Conservation (phyloP, 2,888 invertebrate genomes). For the Ennomos quercinarius region DNA sequence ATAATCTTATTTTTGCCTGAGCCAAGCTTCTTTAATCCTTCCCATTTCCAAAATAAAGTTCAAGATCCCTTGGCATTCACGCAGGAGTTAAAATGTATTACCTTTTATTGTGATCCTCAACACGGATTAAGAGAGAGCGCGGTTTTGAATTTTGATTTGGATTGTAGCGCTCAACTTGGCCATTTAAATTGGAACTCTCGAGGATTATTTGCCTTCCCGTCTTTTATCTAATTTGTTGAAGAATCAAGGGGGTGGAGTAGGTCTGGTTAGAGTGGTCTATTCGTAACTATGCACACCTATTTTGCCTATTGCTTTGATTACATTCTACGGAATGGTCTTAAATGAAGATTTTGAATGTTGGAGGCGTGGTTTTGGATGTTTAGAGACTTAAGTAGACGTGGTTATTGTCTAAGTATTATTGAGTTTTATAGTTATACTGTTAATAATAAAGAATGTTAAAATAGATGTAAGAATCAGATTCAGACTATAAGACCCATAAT, state of each 20-base stretch:
- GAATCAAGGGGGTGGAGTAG: slow-evolving; percentile 48
- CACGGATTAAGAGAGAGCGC: slow-evolving; percentile 85
- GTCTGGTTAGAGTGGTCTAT: slow-evolving; percentile 57
- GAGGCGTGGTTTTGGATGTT: slow-evolving; percentile 65
- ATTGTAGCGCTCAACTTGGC: slow-evolving; percentile 75
- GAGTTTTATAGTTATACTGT: slow-evolving; percentile 20
- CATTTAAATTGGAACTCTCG: slow-evolving; percentile 72
- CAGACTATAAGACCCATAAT: no score
- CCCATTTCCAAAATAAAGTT: slow-evolving; percentile 56
- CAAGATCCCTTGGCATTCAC: slow-evolving; percentile 52
- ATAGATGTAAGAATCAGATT: no score
- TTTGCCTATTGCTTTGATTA: slow-evolving; percentile 81
- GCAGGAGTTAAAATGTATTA: slow-evolving; percentile 83
- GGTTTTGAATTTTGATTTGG: slow-evolving; percentile 86
- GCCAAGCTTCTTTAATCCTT: slow-evolving; percentile 62
- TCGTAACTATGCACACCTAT: slow-evolving; percentile 80
- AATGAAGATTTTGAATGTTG: slow-evolving; percentile 79
- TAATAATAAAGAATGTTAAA: background rate
- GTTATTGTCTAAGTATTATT: slow-evolving; percentile 49
- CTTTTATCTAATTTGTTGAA: slow-evolving; percentile 53
- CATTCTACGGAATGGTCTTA: slow-evolving; percentile 75
- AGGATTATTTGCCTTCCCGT: slow-evolving; percentile 65
- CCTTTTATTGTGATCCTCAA: slow-evolving; percentile 86
- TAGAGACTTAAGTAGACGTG: slow-evolving; percentile 60
- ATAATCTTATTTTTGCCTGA: slow-evolving; percentile 79